A percentile compares a stretch with the other conserved stretches of the same genome.
phyloP scores from a whole-genome alignment of 2,888 invertebrate species.

The Drosophila villosipedis region DNA sequence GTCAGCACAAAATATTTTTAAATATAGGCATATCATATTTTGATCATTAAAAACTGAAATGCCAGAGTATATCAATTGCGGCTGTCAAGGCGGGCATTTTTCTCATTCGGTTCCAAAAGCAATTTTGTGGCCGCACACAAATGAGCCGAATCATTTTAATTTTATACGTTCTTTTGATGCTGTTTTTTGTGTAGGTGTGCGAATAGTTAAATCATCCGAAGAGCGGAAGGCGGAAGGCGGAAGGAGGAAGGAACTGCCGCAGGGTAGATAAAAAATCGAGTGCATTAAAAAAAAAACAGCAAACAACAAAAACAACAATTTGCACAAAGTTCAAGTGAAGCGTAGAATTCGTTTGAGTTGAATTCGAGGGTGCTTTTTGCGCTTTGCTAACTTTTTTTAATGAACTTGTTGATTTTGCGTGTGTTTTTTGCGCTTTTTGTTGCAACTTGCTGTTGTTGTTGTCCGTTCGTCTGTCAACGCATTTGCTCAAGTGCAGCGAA shows the following conservation, averaged over 20 bases:
- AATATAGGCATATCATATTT: conserved; percentile 1
- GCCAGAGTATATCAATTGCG: conserved; percentile 7
- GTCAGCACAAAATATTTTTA: not conserved
- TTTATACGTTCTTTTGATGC: conserved; percentile 4
- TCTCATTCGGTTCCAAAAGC: not conserved
- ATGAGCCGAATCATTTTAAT: conserved; percentile 71
- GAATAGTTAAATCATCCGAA: conserved; percentile 52
- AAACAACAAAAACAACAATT: conserved; percentile 21
- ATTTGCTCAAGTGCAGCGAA: conserved; percentile 54
- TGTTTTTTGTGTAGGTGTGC: conserved; percentile 41
- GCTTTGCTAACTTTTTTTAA: conserved; percentile 69
- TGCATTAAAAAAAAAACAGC: not conserved
- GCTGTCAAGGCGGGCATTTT: not conserved
- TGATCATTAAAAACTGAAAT: not conserved
- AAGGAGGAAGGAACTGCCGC: conserved; percentile 6
- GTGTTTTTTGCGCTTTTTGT: conserved; percentile 39
- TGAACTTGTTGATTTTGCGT: conserved; percentile 77
- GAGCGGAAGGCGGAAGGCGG: not conserved
- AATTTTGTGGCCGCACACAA: conserved; percentile 70
- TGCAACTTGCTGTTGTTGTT: conserved; percentile 23
- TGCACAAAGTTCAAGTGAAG: conserved; percentile 73
- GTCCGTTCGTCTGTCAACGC: conserved; percentile 59
- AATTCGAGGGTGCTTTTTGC: conserved; percentile 47
- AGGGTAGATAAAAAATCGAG: conserved; percentile 20
- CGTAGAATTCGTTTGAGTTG: conserved; percentile 71